phyloP scores from a whole-genome alignment of 2,797 vertebrate species.

The Vireo griseus region DNA sequence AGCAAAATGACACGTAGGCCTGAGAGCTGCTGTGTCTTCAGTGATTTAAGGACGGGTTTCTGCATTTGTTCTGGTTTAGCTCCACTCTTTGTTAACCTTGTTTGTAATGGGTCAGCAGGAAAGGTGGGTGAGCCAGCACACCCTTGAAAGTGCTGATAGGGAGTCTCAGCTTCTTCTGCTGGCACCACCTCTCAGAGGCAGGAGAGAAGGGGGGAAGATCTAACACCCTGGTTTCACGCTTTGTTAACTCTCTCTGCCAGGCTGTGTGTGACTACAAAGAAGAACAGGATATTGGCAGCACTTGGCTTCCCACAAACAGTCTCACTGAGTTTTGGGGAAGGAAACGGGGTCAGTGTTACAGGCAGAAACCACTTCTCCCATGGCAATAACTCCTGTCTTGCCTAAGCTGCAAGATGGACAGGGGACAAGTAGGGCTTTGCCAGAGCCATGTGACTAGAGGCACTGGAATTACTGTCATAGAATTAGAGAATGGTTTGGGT shows the following conservation, averaged over 20 bases:
- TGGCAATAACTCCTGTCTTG: accelerated
- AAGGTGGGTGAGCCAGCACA: accelerated
- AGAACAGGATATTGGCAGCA: neutral
- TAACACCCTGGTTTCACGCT: accelerated
- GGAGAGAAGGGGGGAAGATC: neutral
- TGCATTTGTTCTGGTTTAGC: neutral
- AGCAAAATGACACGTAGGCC: accelerated
- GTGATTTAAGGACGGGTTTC: neutral
- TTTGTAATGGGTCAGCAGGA: neutral
- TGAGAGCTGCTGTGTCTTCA: neutral
- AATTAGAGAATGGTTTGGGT: neutral
- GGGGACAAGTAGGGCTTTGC: neutral
- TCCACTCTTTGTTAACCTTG: neutral
- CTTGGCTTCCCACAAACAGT: neutral
- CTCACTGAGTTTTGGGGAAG: neutral
- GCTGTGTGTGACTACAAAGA: neutral
- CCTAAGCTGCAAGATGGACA: neutral
- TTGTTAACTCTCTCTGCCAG: accelerated
- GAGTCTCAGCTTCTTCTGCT: neutral
- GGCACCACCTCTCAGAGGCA: neutral
- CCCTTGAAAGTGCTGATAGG: accelerated
- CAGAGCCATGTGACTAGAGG: neutral
- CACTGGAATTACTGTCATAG: neutral
- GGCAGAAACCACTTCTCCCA: neutral
- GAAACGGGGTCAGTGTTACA: neutral